Evolutionary conservation across 2,888 invertebrate genomes (phyloP).

Genomic region (Epinotia ramella): DNA sequence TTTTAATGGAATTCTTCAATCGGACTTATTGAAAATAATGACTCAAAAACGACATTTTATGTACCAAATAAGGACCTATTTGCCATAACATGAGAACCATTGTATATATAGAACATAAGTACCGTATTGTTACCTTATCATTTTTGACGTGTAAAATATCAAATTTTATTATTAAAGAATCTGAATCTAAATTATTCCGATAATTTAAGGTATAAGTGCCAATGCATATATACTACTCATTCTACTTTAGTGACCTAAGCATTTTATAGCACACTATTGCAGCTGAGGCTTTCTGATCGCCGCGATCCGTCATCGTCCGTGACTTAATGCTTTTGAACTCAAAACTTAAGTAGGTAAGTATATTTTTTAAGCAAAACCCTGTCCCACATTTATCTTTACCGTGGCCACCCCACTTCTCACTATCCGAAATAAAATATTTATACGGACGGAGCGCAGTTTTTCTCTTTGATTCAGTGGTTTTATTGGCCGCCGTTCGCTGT

Average conservation of each 20-base stretch:
- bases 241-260: too few relatives aligned
- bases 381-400: constrained; percentile 48
- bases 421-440: constrained; percentile 85
- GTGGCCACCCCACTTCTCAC: constrained; percentile 75
- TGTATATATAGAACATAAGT: too few relatives aligned
- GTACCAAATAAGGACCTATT: too few relatives aligned
- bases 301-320: not conserved
- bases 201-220: not conserved
- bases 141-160: too few relatives aligned
- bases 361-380: constrained; percentile 26
- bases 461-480: constrained; percentile 85
- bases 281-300: not conserved
- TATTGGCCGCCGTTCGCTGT: constrained; percentile 80
- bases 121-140: too few relatives aligned
- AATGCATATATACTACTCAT: not conserved
- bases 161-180: too few relatives aligned
- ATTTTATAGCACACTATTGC: not conserved
- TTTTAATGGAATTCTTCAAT: too few relatives aligned
- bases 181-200: not conserved
- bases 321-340: constrained; percentile 5
- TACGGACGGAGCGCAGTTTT: constrained; percentile 81
- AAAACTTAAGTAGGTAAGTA: not conserved
- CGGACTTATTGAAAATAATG: too few relatives aligned
- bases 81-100: too few relatives aligned
- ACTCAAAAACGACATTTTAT: too few relatives aligned